phyloP scores from a whole-genome alignment of 2,797 vertebrate genomes.

The Salarias fasciatus region DNA sequence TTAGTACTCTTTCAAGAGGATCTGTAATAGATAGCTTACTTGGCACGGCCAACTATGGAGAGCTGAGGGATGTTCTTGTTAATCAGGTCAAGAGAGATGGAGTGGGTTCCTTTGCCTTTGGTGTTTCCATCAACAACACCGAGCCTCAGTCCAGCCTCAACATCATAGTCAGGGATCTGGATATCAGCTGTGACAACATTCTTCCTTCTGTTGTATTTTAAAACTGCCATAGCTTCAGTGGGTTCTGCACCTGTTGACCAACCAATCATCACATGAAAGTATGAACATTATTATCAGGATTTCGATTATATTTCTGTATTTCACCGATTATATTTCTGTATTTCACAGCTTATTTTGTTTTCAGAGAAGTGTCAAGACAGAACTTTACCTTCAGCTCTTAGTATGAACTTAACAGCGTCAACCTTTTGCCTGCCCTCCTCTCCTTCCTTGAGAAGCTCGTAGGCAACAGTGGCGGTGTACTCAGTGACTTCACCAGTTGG shows the following conservation, averaged over 20 bases:
- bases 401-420: slow-evolving; percentile 83
- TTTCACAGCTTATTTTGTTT: too few species aligned
- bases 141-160: slow-evolving; percentile 88
- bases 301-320: too few species aligned
- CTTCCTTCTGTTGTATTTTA: slow-evolving; percentile 88
- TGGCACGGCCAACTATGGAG: slow-evolving; percentile 84
- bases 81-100: slow-evolving; percentile 86
- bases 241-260: slow-evolving; percentile 78
- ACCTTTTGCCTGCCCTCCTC: slow-evolving; percentile 78
- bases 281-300: neutral
- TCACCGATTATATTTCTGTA: too few species aligned
- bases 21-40: slow-evolving; percentile 78
- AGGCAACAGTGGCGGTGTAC: slow-evolving; percentile 86
- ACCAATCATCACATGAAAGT: slow-evolving; percentile 11
- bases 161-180: slow-evolving; percentile 85
- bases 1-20: too few species aligned
- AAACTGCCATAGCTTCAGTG: slow-evolving; percentile 80
- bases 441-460: slow-evolving; percentile 79
- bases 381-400: slow-evolving; percentile 88
- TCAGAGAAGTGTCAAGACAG: too few species aligned
- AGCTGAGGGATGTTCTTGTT: slow-evolving; percentile 89
- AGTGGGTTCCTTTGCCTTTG: slow-evolving; percentile 79
- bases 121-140: slow-evolving; percentile 81
- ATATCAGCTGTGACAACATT: slow-evolving; percentile 84
- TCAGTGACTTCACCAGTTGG: slow-evolving; percentile 88